Evolutionary conservation across 2,888 invertebrate species (phyloP).

Genomic region (Temnothorax unifasciatus): DNA sequence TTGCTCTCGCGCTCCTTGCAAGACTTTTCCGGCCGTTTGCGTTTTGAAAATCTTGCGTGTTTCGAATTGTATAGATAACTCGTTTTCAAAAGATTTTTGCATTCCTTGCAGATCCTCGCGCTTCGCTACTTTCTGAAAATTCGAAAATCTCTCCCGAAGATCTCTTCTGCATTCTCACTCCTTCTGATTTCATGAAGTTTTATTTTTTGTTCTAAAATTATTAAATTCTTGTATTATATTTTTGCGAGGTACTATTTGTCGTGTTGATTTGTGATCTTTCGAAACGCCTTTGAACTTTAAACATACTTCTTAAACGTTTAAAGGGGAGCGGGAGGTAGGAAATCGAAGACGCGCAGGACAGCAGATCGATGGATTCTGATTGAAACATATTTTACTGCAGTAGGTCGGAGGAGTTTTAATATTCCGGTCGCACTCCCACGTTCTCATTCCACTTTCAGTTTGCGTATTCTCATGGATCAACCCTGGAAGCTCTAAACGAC

Average conservation of each 20-base stretch:
- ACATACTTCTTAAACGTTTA: background rate
- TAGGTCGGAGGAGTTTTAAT: conserved; percentile 39
- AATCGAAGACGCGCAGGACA: conserved; percentile 35
- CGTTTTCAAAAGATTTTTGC: conserved; percentile 13
- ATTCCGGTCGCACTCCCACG: conserved; percentile 1
- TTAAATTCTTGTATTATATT: conserved; percentile 4
- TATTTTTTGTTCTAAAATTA: background rate
- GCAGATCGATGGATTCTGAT: conserved; percentile 37
- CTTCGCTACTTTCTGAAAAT: background rate
- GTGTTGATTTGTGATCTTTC: background rate
- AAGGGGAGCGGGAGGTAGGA: background rate
- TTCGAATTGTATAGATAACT: background rate
- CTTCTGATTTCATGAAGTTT: background rate
- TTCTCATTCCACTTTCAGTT: conserved; percentile 41
- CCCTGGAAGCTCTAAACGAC: conserved; percentile 42
- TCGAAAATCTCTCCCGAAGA: background rate
- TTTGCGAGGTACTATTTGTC: background rate
- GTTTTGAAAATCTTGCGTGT: conserved; percentile 13
- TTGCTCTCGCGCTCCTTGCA: background rate
- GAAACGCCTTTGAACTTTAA: background rate
- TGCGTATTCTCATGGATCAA: conserved; percentile 42
- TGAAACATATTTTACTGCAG: conserved; percentile 36
- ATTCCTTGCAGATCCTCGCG: background rate
- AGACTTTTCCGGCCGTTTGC: conserved; percentile 11
- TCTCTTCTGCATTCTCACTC: background rate